Evolutionary conservation across 2,113 vertebrate genomes (phyloP).

Genomic region (Zosterops hypoxanthus): DNA sequence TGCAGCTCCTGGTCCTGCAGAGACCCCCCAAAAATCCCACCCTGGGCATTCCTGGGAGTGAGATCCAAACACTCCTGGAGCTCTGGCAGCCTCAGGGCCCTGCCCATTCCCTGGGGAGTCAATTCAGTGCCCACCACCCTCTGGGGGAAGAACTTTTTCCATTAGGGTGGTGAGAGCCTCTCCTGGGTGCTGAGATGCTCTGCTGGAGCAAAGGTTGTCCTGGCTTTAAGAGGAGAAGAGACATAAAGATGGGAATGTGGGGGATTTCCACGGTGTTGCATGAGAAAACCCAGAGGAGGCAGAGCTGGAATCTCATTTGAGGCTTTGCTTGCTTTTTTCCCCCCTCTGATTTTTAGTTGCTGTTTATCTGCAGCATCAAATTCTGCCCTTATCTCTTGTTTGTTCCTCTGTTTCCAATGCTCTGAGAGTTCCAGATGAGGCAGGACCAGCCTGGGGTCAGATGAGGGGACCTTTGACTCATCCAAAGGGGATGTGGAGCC

Average conservation of each 20-base stretch:
- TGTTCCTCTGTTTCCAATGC: not conserved
- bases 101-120: not conserved
- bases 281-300: not conserved
- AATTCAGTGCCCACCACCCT: not conserved
- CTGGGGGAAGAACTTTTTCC: not conserved
- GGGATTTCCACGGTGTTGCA: not conserved
- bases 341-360: not conserved
- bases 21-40: not conserved
- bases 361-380: not conserved
- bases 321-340: not conserved
- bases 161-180: not conserved
- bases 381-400: not conserved
- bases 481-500: not conserved
- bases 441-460: not conserved
- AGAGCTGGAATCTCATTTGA: not conserved
- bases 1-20: fast-evolving
- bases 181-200: not conserved
- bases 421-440: not conserved
- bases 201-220: not conserved
- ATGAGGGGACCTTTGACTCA: fast-evolving
- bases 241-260: not conserved
- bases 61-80: not conserved
- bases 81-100: not conserved
- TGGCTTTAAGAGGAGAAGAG: not conserved
- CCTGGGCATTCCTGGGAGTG: not conserved